Percentiles rank a stretch among this genome's conserved stretches.
Evolutionary conservation across 2,113 vertebrate species (phyloP).

Genomic region (Ornithorhynchus anatinus): DNA sequence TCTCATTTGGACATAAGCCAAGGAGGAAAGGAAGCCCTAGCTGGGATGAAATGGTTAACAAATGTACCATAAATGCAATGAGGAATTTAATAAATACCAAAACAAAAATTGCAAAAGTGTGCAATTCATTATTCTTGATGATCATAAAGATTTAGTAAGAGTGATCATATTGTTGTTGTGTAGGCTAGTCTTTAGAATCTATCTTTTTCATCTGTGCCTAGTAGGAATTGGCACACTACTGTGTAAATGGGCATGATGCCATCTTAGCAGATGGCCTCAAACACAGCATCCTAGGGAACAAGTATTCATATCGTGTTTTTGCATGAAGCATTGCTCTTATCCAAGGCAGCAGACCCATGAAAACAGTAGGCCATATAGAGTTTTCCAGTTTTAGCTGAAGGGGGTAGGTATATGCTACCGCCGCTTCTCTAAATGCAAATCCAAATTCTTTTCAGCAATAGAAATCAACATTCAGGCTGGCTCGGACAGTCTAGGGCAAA

Average conservation of each 20-base stretch:
- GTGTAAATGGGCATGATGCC: slow-evolving; percentile 13
- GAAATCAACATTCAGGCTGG: background rate
- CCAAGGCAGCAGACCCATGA: background rate
- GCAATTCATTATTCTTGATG: background rate
- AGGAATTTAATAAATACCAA: background rate
- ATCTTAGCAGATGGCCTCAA: slow-evolving; percentile 13
- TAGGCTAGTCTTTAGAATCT: slow-evolving; percentile 2
- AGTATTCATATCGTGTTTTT: background rate
- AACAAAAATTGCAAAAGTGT: background rate
- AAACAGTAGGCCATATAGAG: background rate
- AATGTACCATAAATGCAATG: too few relatives aligned
- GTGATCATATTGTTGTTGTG: background rate
- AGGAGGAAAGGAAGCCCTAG: background rate
- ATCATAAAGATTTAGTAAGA: background rate
- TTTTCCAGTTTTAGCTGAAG: background rate
- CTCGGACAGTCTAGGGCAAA: background rate
- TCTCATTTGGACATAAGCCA: too few relatives aligned
- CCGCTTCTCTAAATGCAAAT: background rate
- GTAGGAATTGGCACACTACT: background rate
- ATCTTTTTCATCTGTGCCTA: background rate
- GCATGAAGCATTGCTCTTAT: background rate
- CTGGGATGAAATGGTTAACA: background rate
- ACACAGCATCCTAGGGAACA: background rate
- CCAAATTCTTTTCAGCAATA: background rate
- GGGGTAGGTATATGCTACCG: background rate